Base-by-base conservation (phyloP, 2,797 vertebrate species). In the Australoheros facetus region DNA sequence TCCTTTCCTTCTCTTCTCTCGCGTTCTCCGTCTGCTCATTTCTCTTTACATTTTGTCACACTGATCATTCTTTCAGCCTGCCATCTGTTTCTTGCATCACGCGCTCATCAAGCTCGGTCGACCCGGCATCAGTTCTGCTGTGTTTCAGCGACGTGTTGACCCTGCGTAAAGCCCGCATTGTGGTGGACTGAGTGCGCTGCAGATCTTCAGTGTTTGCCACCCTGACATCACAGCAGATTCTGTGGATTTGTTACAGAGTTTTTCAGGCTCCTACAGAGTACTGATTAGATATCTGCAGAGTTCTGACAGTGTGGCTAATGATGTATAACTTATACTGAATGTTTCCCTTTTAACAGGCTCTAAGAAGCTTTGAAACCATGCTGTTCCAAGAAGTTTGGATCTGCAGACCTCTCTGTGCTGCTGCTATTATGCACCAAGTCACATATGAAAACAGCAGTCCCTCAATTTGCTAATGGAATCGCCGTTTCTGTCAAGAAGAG, bases 1-100 rank as follows among this genome's bases (percentile, higher is more conserved):
- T 12, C 37, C 48, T 32, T 37, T 26, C 55, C 59, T 16, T 5
- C 66, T 64, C 11, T 56, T 54, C 53, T 32, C n/a, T 21, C 16
- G 45, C 48, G 1, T 28, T 48, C n/a, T 39, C 80, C 80, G n/a
- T 90, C 87, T 90, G 86, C 34, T 89, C 78, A 1, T 48, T 78
- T 91, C 91, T 88, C 84, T 84, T 87, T 57, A 71, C 86, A 71
- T 89, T 87, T 82, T 77, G 79, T 91, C 88, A 81, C 73, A 71
- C 39, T 56, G 73, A 75, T 78, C 85, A 73, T 73, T 88, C 82
- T 53, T 58, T 72, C 39, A 0, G 45, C 45, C 62, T 4, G 4
- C 85, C 91, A 87, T 91, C 89, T 92, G 88, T 69, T 80, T 56
- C 59, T 26, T 53, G 21, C 54, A 3, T 66, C 62, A 5, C 59